Evolutionary conservation across 2,888 invertebrate species (phyloP), one percentile per base, ranked within the genome.

Genomic region (Unio delphinus): DNA sequence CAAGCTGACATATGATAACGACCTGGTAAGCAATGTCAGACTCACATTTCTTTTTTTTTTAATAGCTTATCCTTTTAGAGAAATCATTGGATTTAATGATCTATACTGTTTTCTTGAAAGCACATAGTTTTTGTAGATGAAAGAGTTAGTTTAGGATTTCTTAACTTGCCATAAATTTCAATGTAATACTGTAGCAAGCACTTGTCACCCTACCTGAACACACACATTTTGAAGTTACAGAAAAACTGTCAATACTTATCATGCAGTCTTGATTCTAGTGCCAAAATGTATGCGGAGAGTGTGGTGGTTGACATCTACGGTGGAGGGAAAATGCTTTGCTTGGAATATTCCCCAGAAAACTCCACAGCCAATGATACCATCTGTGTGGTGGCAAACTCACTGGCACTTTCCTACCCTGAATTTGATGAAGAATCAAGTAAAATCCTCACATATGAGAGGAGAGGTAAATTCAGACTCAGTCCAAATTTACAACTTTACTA

Each of bases 301-400:
- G 71, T 84, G 26, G 74, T 86, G 15, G 80, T 80, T 15, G 80
- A 84, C 30, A 73, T 81, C 15, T 79, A 80, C 58, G 64, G 70
- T 26, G 81, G 77, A 59, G 75, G 81, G 54, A 65, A 75, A 65
- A 72, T 67, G 34, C 56, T 84, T 67, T 80, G 76, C 0, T 64
- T 86, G 61, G 83, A 84, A 61, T 85, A 83, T 65, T 83, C 83
- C 6, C 77, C 76, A 8, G 70, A 79, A 26, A 80, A 78, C 34
- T 70, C 65, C 15, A 71, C 74, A 18, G 70, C 68, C 11, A 83
- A 83, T 68, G 72, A 68, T n/a, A 74, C 74, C 15, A 55, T 81
- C 63, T 73, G 77, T 73, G 65, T 74, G 64, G 73, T 69, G 64
- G 67, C 68, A 4, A 55, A 62, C 54, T 74, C 71, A 7, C 65